These are phyloP conservation scores for Iphiclides podalirius DNA, from an alignment of 2,888 invertebrate genomes.

Conservation along the genomic window DNA sequence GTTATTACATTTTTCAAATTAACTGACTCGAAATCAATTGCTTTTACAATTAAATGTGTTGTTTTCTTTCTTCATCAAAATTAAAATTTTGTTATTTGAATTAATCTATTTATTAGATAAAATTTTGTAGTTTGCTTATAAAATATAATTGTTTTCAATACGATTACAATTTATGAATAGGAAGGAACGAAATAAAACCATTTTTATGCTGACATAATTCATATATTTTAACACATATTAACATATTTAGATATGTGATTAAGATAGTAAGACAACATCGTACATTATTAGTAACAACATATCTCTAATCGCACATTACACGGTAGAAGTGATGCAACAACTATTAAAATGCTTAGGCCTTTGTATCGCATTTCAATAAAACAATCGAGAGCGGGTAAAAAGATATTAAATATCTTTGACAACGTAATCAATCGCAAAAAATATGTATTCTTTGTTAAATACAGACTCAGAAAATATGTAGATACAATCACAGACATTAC, in stretches of 20 bases:
- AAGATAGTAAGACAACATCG: constrained; percentile 49
- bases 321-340: constrained; percentile 13
- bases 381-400: constrained; percentile 37
- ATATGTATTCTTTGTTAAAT: constrained; percentile 41
- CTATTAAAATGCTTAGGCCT: constrained; percentile 50
- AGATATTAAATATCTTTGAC: constrained; percentile 72
- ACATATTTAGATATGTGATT: constrained; percentile 55
- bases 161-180: no score
- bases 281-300: constrained; percentile 45
- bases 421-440: constrained; percentile 54
- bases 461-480: constrained; percentile 62
- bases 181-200: constrained; percentile 37
- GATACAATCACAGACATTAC: constrained; percentile 53
- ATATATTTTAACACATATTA: constrained; percentile 70
- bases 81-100: no score
- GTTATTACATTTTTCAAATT: no score
- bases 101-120: no score
- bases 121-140: no score
- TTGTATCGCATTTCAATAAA: constrained; percentile 32
- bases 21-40: no score
- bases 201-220: constrained; percentile 64
- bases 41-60: no score
- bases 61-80: no score
- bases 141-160: no score
- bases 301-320: constrained; percentile 27